Conservation (phyloP, 2,888 invertebrate genomes). For the Harpagoxenus sublaevis region DNA sequence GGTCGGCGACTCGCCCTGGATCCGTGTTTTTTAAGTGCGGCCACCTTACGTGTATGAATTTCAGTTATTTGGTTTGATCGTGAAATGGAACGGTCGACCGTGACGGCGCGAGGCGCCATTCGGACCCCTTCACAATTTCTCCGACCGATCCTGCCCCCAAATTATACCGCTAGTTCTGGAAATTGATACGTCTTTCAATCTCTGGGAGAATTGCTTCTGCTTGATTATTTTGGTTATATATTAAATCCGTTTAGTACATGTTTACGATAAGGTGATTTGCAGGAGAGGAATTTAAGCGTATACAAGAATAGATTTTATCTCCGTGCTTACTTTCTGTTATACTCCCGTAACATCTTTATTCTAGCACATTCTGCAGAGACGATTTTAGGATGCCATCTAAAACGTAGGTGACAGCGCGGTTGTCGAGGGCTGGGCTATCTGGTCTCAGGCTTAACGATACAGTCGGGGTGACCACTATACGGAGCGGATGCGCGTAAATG, state of each 20-base stretch:
- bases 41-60: slow-evolving; percentile 47
- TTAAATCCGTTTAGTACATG: not conserved
- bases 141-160: not conserved
- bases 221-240: not conserved
- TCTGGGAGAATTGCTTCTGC: not conserved
- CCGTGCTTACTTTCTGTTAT: not conserved
- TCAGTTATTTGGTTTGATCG: slow-evolving; percentile 42
- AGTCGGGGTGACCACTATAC: slow-evolving; percentile 8
- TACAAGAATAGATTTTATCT: slow-evolving; percentile 13
- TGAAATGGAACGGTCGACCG: slow-evolving; percentile 25
- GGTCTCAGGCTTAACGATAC: slow-evolving; percentile 40
- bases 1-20: slow-evolving; percentile 23
- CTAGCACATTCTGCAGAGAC: slow-evolving; percentile 7
- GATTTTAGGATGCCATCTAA: slow-evolving; percentile 28
- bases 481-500: slow-evolving; percentile 37
- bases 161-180: not conserved
- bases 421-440: slow-evolving; percentile 5
- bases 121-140: slow-evolving; percentile 27
- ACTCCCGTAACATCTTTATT: not conserved
- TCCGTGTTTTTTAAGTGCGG: slow-evolving; percentile 33
- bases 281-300: not conserved
- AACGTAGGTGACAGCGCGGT: slow-evolving; percentile 6
- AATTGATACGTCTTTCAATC: not conserved
- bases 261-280: not conserved
- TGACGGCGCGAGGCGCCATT: slow-evolving; percentile 5